These are phyloP conservation scores for Chelonus formosanus DNA, from an alignment of 2,888 invertebrate species.

Conservation along the genomic window DNA sequence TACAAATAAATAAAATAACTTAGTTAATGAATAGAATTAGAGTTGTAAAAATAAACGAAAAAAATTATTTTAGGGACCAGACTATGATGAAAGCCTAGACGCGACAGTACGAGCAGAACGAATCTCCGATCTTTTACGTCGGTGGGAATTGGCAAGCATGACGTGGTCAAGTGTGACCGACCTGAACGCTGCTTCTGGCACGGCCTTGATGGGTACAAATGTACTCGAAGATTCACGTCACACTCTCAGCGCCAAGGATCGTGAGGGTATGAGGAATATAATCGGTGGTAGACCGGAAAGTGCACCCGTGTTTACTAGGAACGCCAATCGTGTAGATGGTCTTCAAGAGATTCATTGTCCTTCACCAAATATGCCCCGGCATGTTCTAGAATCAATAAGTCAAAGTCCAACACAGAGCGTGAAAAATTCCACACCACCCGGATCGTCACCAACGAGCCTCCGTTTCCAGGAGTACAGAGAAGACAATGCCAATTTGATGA, in stretches of 20 bases:
- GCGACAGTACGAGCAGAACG: constrained; percentile 75
- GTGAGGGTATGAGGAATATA: constrained; percentile 60
- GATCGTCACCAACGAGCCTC: constrained; percentile 47
- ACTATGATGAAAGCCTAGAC: constrained; percentile 81
- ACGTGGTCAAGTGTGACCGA: constrained; percentile 58
- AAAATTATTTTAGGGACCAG: constrained; percentile 73
- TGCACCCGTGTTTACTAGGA: constrained; percentile 56
- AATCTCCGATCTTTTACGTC: constrained; percentile 74
- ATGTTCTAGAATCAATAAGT: constrained; percentile 60
- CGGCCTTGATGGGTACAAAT: constrained; percentile 28
- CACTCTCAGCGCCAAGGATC: constrained; percentile 53
- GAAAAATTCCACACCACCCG: constrained; percentile 45
- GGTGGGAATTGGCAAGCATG: constrained; percentile 80
- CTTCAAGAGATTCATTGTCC: constrained; percentile 53
- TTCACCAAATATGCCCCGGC: constrained; percentile 59
- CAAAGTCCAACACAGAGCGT: constrained; percentile 60
- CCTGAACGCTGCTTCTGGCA: constrained; percentile 42
- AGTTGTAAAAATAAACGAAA: not conserved
- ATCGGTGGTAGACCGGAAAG: constrained; percentile 60
- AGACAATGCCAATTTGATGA: constrained; percentile 45
- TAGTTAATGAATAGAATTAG: not conserved
- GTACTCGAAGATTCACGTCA: constrained; percentile 42
- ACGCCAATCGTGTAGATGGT: constrained; percentile 58
- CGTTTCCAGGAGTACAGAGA: constrained; percentile 53
- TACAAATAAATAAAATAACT: constrained; percentile 36